Percentiles rank a stretch among this genome's conserved stretches.
phyloP scores from a whole-genome alignment of 2,888 invertebrate genomes.

The Pandemis corylana region DNA sequence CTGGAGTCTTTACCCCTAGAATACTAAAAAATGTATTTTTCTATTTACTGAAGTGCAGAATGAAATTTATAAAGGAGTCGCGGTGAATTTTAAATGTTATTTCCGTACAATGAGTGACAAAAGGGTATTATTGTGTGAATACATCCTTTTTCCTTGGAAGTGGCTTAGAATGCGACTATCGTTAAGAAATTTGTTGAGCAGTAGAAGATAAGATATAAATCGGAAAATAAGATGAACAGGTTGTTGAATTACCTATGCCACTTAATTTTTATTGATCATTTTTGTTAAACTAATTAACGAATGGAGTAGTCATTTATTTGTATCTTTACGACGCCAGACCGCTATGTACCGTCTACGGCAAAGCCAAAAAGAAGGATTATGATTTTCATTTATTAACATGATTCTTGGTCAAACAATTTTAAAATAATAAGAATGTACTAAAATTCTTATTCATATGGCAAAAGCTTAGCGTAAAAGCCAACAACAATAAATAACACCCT shows the following conservation, averaged over 20 bases:
- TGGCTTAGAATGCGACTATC: not conserved
- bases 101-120: not conserved
- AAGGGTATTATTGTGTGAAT: not conserved
- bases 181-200: not conserved
- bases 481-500: constrained; percentile 23
- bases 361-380: too few relatives aligned
- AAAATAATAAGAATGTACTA: too few relatives aligned
- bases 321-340: too few relatives aligned
- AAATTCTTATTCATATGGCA: not conserved
- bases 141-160: not conserved
- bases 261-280: not conserved
- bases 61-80: not conserved
- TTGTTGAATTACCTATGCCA: not conserved
- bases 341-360: too few relatives aligned
- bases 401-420: too few relatives aligned
- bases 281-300: too few relatives aligned
- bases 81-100: not conserved
- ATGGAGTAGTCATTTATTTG: too few relatives aligned
- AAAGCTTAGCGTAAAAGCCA: not conserved
- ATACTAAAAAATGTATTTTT: too few relatives aligned
- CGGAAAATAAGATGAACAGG: not conserved
- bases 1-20: too few relatives aligned
- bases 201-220: not conserved
- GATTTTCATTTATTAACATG: too few relatives aligned
- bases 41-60: too few relatives aligned